Evolutionary conservation across 2,797 vertebrate species (phyloP).

Genomic region (Coracias cyanogaster): DNA sequence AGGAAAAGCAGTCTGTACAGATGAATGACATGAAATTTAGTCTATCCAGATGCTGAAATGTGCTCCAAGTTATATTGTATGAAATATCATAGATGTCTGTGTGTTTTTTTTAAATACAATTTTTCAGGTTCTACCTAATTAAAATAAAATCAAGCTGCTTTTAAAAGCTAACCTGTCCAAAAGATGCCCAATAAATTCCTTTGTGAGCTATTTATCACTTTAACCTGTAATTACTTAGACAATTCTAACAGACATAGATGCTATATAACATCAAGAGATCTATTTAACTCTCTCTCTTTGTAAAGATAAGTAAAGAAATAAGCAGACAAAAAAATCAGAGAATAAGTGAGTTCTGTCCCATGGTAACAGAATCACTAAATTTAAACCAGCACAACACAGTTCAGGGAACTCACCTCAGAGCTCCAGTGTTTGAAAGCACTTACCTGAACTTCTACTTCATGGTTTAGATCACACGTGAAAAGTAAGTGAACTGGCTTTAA

Average conservation of each 20-base stretch:
- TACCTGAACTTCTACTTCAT: background rate
- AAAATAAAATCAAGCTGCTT: background rate
- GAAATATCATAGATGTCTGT: background rate
- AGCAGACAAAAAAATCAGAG: background rate
- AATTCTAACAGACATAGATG: background rate
- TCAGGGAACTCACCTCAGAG: background rate
- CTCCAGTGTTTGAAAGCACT: background rate
- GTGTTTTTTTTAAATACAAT: background rate
- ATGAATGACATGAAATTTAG: background rate
- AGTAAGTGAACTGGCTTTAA: background rate
- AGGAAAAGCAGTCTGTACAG: background rate
- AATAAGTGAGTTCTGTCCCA: background rate
- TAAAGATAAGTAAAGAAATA: slow-evolving; percentile 21
- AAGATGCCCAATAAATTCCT: background rate
- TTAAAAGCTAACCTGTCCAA: background rate
- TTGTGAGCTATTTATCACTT: background rate
- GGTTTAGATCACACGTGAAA: background rate
- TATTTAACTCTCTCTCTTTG: background rate
- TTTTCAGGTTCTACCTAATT: background rate
- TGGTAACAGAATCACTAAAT: background rate
- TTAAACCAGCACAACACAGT: background rate
- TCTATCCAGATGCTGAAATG: slow-evolving; percentile 16
- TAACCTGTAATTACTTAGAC: background rate
- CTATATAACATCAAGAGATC: background rate
- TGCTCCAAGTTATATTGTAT: background rate